Conservation (phyloP, 2,113 vertebrate genomes). For the Poeciliopsis prolifica region DNA sequence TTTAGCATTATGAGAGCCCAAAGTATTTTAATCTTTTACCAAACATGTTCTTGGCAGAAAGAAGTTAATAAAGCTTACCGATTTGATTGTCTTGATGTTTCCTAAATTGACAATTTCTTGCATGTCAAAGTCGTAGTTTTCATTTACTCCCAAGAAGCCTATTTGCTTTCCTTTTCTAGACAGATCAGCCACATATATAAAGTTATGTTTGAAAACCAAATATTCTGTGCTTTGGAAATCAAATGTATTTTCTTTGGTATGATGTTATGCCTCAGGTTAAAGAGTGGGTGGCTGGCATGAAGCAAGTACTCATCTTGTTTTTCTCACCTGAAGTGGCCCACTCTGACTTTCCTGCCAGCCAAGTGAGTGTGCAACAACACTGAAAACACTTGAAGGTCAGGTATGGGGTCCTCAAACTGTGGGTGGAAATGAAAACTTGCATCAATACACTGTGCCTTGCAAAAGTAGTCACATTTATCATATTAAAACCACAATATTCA, state of each 20-base stretch:
- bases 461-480: neutral
- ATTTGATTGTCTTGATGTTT: conserved; percentile 70
- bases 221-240: neutral
- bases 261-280: neutral
- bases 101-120: conserved; percentile 78
- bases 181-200: neutral
- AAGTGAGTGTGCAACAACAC: conserved; percentile 84
- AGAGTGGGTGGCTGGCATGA: neutral
- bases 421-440: neutral
- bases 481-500: too few relatives aligned
- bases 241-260: neutral
- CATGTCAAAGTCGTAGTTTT: conserved; percentile 82
- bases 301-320: neutral
- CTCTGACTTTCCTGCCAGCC: conserved; percentile 78
- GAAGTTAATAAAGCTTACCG: conserved; percentile 36
- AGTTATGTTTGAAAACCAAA: neutral
- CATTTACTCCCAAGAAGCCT: conserved; percentile 77
- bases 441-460: neutral
- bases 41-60: neutral
- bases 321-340: conserved; percentile 80
- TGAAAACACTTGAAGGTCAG: conserved; percentile 79
- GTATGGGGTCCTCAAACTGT: conserved; percentile 71
- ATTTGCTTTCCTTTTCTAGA: conserved; percentile 81
- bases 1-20: neutral
- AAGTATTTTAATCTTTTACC: neutral